Evolutionary conservation across 2,888 invertebrate genomes (phyloP).

Genomic region (Napeogenes inachia): DNA sequence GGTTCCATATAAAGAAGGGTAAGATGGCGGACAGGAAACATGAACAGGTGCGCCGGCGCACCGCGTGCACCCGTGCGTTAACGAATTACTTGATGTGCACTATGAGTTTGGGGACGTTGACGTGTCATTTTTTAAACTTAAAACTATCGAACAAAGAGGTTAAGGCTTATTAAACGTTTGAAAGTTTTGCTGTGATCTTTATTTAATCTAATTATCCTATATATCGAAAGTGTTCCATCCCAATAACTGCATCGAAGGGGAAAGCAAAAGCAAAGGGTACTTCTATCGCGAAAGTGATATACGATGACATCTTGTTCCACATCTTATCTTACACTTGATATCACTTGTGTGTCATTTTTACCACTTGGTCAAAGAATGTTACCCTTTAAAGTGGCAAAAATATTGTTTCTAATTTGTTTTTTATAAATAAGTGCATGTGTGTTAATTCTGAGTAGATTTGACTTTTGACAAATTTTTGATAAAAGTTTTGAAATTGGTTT

Average conservation of each 20-base stretch:
- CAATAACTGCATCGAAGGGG: constrained; percentile 39
- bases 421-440: too few relatives aligned
- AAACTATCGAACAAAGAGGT: not conserved
- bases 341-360: not conserved
- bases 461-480: too few relatives aligned
- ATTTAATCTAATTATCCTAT: constrained; percentile 3
- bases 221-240: constrained; percentile 55
- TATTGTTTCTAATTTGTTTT: too few relatives aligned
- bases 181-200: not conserved
- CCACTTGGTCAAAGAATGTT: too few relatives aligned
- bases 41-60: constrained; percentile 61
- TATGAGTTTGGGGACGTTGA: constrained; percentile 26
- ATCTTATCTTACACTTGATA: constrained; percentile 19
- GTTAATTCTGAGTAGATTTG: too few relatives aligned
- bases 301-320: constrained; percentile 20
- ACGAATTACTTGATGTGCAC: constrained; percentile 40
- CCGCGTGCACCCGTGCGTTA: constrained; percentile 51
- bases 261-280: constrained; percentile 50
- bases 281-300: constrained; percentile 32
- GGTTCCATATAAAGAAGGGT: constrained; percentile 22
- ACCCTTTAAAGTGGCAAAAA: too few relatives aligned
- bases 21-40: constrained; percentile 67
- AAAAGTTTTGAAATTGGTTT: too few relatives aligned
- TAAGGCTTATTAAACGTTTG: too few relatives aligned
- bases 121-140: too few relatives aligned